Evolutionary conservation across 2,113 vertebrate genomes (phyloP), one percentile per base, ranked within the genome.

Genomic region (Lonchura striata): DNA sequence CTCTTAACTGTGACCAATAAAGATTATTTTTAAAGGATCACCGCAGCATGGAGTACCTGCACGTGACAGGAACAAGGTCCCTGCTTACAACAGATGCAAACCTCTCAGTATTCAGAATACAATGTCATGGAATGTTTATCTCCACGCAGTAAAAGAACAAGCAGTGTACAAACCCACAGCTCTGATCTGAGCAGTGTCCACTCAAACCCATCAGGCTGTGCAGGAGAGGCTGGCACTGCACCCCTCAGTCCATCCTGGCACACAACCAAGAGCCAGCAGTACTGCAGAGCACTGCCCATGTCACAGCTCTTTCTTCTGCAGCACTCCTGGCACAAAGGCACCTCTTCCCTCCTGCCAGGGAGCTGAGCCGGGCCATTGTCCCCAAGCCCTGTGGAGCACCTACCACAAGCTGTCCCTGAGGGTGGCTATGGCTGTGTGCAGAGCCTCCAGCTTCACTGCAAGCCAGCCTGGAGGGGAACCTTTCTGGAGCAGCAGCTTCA

Each of bases 381-480:
- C 66, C 44, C 50, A 11, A 16, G 30, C 10, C 18, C 35, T 6
- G 30, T 1, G 17, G 27, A 71, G 52, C 41, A 28, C 56, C 85
- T 96, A 96, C 86, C 42, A n/a, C 44, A 76, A 0, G 0, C 71
- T 80, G 61, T 91, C 74, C 44, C 84, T 96, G 22, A 98, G 91
- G 56, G 15, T 42, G 13, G 92, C 86, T 9, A 99, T 57, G 54
- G 98, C 96, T 13, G 83, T 35, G 17, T 98, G 98, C 11, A 99
- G 97, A 49, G 87, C 95, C 72, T 98, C 96, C 53, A 99, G 94
- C 96, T 97, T 98, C 83, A 5, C 47, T 6, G 94, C 92, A 18
- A 99, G 95, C 99, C 99, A 99, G 21, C 56, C 91, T 24, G 99
- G 99, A 7, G 97, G 96, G 2, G 97, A 87, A 3, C 82, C 88